phyloP scores from a whole-genome alignment of 1,140 invertebrate species.

The Drosophila kikkawai region DNA sequence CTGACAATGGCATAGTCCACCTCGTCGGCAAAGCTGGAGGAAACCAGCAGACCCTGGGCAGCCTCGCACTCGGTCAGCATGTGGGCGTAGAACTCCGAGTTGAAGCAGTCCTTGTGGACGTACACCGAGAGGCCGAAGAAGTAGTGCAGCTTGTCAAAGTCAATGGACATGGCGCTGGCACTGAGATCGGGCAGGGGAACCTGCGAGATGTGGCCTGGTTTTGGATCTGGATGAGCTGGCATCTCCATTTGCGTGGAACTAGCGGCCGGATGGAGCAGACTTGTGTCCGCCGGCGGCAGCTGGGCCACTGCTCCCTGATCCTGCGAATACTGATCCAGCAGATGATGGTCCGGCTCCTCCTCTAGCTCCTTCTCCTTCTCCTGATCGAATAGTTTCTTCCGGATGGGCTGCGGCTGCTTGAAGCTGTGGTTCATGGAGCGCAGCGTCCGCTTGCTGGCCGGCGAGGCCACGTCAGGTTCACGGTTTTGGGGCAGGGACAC shows the following conservation, averaged over 20 bases:
- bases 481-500: conserved; percentile 66
- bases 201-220: background rate
- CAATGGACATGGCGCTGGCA: conserved; percentile 68
- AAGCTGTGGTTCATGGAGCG: conserved; percentile 84
- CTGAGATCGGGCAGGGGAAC: conserved; percentile 51
- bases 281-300: conserved; percentile 47
- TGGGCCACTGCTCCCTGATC: conserved; percentile 71
- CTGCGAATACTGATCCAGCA: conserved; percentile 74
- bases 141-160: conserved; percentile 81
- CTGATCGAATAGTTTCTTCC: conserved; percentile 69
- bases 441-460: conserved; percentile 86
- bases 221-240: background rate
- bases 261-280: conserved; percentile 38
- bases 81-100: conserved; percentile 82
- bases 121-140: conserved; percentile 85
- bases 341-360: conserved; percentile 30
- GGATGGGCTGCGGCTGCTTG: conserved; percentile 73
- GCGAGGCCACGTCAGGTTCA: conserved; percentile 86
- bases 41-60: conserved; percentile 86
- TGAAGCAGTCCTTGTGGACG: conserved; percentile 84
- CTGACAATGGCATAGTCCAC: conserved; percentile 88
- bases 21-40: conserved; percentile 84
- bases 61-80: conserved; percentile 84
- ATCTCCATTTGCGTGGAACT: conserved; percentile 59
- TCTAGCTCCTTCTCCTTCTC: conserved; percentile 12